phyloP scores from a whole-genome alignment of 2,113 vertebrate species.

The Baryphthengus martii region DNA sequence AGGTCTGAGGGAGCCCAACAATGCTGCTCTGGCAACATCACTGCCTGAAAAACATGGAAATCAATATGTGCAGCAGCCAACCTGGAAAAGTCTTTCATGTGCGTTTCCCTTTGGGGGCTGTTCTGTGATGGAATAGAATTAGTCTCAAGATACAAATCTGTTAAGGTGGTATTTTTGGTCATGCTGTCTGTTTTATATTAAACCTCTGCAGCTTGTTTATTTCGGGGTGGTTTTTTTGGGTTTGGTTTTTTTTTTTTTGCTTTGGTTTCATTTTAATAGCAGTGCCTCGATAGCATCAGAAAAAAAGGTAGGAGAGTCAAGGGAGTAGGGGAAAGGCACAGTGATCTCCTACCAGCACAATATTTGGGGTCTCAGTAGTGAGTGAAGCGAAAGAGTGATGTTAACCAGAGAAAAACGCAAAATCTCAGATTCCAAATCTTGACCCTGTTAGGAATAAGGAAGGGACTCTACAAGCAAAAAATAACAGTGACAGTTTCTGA shows the following conservation, averaged over 20 bases:
- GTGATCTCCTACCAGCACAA: not conserved
- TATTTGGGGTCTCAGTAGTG: not conserved
- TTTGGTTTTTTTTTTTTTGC: too few relatives aligned
- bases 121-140: not conserved
- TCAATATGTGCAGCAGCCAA: not conserved
- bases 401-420: not conserved
- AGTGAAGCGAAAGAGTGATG: not conserved
- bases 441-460: not conserved
- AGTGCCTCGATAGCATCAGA: not conserved
- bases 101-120: not conserved
- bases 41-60: not conserved
- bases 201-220: not conserved
- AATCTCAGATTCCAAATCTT: not conserved
- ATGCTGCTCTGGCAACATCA: not conserved
- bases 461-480: not conserved
- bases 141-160: constrained; percentile 10
- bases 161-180: constrained; percentile 10
- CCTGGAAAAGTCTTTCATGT: not conserved
- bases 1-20: not conserved
- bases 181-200: constrained; percentile 27
- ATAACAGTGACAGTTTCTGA: not conserved
- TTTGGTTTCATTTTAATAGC: too few relatives aligned
- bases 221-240: not conserved
- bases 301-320: not conserved
- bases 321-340: not conserved